These are phyloP conservation scores for Monopis laevigella DNA, from an alignment of 2,888 invertebrate genomes.

Conservation along the genomic window DNA sequence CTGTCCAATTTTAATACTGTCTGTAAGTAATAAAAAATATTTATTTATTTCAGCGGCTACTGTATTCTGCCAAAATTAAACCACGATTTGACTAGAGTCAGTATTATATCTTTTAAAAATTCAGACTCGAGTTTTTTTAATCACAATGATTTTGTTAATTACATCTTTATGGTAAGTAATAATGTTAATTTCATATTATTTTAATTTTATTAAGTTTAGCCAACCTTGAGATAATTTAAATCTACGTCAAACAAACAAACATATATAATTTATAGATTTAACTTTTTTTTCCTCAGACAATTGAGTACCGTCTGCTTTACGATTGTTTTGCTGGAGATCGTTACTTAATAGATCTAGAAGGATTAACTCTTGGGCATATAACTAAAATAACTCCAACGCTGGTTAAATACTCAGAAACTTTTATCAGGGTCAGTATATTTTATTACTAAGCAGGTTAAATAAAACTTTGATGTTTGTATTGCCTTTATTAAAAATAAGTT, in stretches of 20 bases:
- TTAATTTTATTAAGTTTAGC: no score
- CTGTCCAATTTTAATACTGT: no score
- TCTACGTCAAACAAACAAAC: background rate
- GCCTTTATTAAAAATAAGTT: no score
- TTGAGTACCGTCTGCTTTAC: slow-evolving; percentile 1
- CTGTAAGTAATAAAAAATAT: no score
- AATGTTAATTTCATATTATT: background rate
- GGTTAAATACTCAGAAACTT: slow-evolving; percentile 2
- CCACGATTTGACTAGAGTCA: slow-evolving; percentile 18
- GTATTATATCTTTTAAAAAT: background rate
- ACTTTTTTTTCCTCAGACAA: background rate
- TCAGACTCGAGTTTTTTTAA: background rate
- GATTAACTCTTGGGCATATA: slow-evolving; percentile 1
- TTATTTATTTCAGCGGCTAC: slow-evolving; percentile 4
- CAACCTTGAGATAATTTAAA: no score
- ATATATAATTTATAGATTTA: background rate
- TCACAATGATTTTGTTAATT: background rate
- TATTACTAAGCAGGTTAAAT: no score
- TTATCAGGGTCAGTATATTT: slow-evolving; percentile 3
- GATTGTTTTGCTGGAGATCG: slow-evolving; percentile 7
- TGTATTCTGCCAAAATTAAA: background rate
- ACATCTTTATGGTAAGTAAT: slow-evolving; percentile 1
- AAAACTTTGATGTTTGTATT: no score
- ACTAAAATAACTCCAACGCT: background rate
- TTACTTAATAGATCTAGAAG: background rate